phyloP scores from a whole-genome alignment of 2,888 invertebrate genomes.

The Nephrocerus scutellatus region DNA sequence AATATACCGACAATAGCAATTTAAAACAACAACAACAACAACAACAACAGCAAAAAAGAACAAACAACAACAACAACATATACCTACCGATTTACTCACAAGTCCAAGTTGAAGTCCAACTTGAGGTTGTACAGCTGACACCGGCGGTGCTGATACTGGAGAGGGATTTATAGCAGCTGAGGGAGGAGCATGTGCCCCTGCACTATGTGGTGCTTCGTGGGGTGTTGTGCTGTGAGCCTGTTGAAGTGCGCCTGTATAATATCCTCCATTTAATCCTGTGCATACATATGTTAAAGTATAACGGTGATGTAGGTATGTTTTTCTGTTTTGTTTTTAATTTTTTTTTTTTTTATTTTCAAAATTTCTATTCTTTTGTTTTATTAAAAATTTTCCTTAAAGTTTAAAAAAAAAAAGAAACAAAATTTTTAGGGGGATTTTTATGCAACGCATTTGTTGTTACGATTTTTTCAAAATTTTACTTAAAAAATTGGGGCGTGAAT shows the following conservation, averaged over 20 bases:
- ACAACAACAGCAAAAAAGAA: background rate
- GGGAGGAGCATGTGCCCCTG: conserved; percentile 35
- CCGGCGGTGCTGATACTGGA: conserved; percentile 50
- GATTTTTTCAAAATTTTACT: too few relatives aligned
- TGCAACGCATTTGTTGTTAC: conserved; percentile 12
- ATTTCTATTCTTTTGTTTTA: conserved; percentile 5
- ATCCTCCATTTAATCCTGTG: conserved; percentile 65
- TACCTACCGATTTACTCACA: conserved; percentile 51
- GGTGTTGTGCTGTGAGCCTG: conserved; percentile 85
- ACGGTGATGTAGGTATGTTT: conserved; percentile 27
- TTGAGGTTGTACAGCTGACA: conserved; percentile 46
- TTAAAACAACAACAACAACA: background rate
- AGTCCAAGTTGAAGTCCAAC: conserved; percentile 51
- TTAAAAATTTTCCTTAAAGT: conserved; percentile 6
- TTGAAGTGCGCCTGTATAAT: conserved; percentile 68
- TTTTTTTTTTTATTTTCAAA: conserved; percentile 12
- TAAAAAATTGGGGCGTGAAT: too few relatives aligned
- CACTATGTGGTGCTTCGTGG: conserved; percentile 61
- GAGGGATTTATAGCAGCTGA: conserved; percentile 46
- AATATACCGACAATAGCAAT: too few relatives aligned
- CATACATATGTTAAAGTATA: conserved; percentile 32
- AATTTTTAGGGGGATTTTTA: conserved; percentile 14
- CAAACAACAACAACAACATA: conserved; percentile 6
- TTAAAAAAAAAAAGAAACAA: too few relatives aligned
- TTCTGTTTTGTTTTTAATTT: conserved; percentile 23